Evolutionary conservation across 2,113 vertebrate genomes (phyloP).

Genomic region (Baryphthengus martii): DNA sequence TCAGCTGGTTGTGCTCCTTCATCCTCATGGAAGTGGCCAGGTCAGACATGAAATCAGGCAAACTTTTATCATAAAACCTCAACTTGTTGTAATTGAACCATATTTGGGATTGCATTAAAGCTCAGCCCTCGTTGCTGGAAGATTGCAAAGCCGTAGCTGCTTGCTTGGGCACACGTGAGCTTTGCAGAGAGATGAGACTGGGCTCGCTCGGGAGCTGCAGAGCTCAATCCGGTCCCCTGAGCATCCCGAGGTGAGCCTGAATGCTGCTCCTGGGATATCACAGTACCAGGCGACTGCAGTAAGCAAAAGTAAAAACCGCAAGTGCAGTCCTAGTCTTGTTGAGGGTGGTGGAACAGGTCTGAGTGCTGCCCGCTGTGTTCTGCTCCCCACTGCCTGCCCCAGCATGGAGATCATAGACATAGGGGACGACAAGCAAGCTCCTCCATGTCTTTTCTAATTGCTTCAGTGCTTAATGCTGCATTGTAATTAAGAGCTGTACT

Average conservation of each 20-base stretch:
- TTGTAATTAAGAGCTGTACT: not conserved
- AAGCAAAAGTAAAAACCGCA: not conserved
- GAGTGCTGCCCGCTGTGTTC: rapidly evolving
- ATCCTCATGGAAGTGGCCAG: not conserved
- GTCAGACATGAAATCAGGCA: not conserved
- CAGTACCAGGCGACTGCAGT: rapidly evolving
- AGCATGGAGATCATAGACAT: rapidly evolving
- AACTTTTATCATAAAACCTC: not conserved
- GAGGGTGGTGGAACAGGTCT: not conserved
- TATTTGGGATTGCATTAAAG: not conserved
- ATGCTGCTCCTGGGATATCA: rapidly evolving
- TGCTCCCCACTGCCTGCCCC: not conserved
- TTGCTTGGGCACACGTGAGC: rapidly evolving
- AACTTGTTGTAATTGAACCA: not conserved
- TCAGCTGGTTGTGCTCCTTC: not conserved
- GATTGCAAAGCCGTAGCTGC: rapidly evolving
- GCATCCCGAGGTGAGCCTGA: not conserved
- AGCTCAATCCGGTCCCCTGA: not conserved
- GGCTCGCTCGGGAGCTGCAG: rapidly evolving
- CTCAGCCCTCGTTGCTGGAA: not conserved
- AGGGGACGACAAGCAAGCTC: rapidly evolving
- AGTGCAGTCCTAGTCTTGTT: not conserved
- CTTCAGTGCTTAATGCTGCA: not conserved
- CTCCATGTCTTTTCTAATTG: not conserved
- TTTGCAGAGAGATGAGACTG: not conserved